Evolutionary conservation across 2,888 invertebrate genomes (phyloP).

Genomic region (Netelia melanura): DNA sequence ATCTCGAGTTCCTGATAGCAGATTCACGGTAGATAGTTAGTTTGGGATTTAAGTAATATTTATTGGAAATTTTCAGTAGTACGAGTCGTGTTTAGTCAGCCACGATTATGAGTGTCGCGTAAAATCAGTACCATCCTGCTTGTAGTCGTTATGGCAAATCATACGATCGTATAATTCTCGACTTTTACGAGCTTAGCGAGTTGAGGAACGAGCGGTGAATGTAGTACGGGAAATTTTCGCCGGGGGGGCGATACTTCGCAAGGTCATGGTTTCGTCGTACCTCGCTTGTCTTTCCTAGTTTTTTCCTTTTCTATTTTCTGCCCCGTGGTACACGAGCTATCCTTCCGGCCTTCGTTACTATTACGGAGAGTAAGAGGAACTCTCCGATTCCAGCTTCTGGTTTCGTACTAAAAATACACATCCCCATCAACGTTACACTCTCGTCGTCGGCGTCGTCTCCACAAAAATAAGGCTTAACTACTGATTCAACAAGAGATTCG

Average conservation of each 20-base stretch:
- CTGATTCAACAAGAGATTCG: too few relatives aligned
- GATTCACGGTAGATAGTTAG: neutral
- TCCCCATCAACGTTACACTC: neutral
- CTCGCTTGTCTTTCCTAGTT: neutral
- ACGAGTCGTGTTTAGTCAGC: neutral
- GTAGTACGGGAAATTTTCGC: neutral
- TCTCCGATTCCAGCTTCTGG: neutral
- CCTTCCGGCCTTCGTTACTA: slow-evolving; percentile 14
- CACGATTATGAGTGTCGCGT: neutral
- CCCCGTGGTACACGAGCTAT: neutral
- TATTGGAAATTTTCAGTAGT: neutral
- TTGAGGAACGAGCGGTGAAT: slow-evolving; percentile 1
- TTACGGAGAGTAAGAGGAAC: slow-evolving; percentile 6
- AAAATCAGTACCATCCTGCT: slow-evolving; percentile 8
- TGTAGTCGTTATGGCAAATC: neutral
- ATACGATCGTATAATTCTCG: neutral
- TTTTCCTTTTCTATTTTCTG: neutral
- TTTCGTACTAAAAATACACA: neutral
- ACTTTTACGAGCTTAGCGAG: neutral
- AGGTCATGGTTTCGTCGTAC: slow-evolving; percentile 5
- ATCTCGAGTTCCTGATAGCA: neutral
- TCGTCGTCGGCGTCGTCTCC: too few relatives aligned
- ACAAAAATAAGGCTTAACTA: too few relatives aligned
- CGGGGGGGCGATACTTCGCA: slow-evolving; percentile 2
- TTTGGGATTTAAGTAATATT: neutral